Conservation (phyloP, 2,113 vertebrate species). For the Cranoglanis bouderius region DNA sequence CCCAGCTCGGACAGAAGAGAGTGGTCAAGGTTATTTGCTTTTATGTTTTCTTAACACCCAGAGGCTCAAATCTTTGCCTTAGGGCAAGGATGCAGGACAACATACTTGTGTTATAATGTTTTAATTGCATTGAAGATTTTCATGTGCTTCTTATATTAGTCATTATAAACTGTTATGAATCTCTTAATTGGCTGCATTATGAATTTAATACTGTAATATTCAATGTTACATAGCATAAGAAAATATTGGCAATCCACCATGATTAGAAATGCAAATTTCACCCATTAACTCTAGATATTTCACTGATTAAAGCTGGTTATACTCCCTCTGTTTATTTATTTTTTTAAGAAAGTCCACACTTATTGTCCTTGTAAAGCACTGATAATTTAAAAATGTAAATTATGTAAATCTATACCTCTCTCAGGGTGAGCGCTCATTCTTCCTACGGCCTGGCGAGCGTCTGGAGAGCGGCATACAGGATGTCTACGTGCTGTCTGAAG, state of each 20-base stretch:
- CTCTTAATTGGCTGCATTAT: neutral
- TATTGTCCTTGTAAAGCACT: neutral
- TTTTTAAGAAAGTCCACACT: neutral
- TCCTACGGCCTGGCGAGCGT: constrained; percentile 82
- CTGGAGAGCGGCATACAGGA: constrained; percentile 85
- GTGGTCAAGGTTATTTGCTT: constrained; percentile 81
- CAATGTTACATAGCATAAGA: neutral
- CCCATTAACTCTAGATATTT: neutral
- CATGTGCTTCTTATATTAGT: neutral
- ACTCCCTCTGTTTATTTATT: neutral
- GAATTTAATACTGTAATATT: neutral
- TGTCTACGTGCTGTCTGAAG: constrained; percentile 84
- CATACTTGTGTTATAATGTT: neutral
- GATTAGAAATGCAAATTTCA: too few species aligned
- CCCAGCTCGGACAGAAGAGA: constrained; percentile 85
- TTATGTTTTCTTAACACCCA: neutral
- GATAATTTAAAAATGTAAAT: neutral
- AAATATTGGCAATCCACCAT: neutral
- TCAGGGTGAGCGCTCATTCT: constrained; percentile 89
- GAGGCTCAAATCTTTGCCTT: neutral
- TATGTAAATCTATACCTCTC: neutral
- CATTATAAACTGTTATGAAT: neutral
- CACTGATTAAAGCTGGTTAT: neutral
- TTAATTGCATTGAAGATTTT: neutral
- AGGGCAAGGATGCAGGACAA: neutral